A percentile compares a stretch with the other conserved stretches of the same genome.
phyloP scores from a whole-genome alignment of 1,140 invertebrate species.

The Matsumurasca onukii region DNA sequence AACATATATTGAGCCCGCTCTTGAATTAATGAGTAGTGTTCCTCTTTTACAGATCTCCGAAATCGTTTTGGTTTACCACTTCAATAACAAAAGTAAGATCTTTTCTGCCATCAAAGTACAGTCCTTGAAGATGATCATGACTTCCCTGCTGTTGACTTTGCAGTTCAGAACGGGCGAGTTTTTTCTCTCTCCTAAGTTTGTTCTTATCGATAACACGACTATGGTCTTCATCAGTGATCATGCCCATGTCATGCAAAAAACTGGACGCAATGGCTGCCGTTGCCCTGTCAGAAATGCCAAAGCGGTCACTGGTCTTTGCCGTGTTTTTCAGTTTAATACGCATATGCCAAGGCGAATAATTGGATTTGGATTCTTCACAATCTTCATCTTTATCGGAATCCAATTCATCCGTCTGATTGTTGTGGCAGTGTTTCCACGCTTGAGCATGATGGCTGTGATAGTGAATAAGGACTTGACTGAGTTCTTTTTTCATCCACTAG shows the following conservation, averaged over 20 bases:
- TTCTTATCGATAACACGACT: conserved; percentile 41
- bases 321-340: conserved; percentile 33
- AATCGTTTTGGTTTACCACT: conserved; percentile 40
- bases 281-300: conserved; percentile 32
- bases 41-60: conserved; percentile 36
- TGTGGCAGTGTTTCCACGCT: neutral
- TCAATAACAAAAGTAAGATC: conserved; percentile 41
- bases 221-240: conserved; percentile 31
- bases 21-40: conserved; percentile 41
- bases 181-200: conserved; percentile 41
- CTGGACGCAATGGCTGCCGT: conserved; percentile 33
- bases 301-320: conserved; percentile 31
- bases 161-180: neutral
- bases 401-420: neutral
- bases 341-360: conserved; percentile 31
- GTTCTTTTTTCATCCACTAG: neutral
- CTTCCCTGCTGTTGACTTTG: neutral
- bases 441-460: conserved; percentile 7
- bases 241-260: conserved; percentile 33
- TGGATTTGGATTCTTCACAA: neutral
- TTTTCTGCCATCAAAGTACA: conserved; percentile 43
- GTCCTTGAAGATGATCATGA: neutral
- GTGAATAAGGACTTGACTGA: neutral
- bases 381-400: neutral
- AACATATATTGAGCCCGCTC: conserved; percentile 43